These are phyloP conservation scores for Sturnus vulgaris DNA, from an alignment of 2,113 vertebrate species.

Conservation along the genomic window DNA sequence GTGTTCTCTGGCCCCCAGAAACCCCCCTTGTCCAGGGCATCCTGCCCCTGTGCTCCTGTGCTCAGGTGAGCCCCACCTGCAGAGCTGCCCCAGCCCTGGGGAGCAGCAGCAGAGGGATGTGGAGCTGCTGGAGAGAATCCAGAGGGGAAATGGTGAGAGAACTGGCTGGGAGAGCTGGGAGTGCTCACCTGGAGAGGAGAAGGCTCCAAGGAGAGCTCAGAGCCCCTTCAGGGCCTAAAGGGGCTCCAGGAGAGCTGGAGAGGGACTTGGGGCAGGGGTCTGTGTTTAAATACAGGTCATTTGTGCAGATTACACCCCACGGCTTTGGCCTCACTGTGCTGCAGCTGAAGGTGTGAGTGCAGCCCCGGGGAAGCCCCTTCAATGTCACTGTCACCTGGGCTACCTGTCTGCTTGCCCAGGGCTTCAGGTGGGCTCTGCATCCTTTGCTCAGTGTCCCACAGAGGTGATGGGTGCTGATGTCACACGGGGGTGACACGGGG, in stretches of 20 bases:
- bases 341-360: not conserved
- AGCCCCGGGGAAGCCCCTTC: not conserved
- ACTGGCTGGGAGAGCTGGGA: not conserved
- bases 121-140: not conserved
- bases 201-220: not conserved
- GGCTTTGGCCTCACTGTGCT: fast-evolving
- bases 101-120: not conserved
- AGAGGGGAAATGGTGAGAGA: not conserved
- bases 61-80: not conserved
- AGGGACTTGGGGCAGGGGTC: not conserved
- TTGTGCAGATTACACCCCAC: not conserved
- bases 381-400: not conserved
- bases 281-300: not conserved
- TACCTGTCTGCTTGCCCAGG: not conserved
- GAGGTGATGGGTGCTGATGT: not conserved
- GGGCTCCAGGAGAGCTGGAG: not conserved
- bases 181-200: not conserved
- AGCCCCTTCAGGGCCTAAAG: not conserved
- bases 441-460: not conserved
- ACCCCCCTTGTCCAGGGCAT: not conserved
- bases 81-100: not conserved
- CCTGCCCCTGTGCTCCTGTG: not conserved
- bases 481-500: not conserved
- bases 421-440: not conserved
- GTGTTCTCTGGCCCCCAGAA: not conserved